A percentile compares a stretch with the other conserved stretches of the same genome.
These are phyloP conservation scores for Armadillidium nasatum DNA, from an alignment of 1,140 invertebrate genomes.

Conservation along the genomic window DNA sequence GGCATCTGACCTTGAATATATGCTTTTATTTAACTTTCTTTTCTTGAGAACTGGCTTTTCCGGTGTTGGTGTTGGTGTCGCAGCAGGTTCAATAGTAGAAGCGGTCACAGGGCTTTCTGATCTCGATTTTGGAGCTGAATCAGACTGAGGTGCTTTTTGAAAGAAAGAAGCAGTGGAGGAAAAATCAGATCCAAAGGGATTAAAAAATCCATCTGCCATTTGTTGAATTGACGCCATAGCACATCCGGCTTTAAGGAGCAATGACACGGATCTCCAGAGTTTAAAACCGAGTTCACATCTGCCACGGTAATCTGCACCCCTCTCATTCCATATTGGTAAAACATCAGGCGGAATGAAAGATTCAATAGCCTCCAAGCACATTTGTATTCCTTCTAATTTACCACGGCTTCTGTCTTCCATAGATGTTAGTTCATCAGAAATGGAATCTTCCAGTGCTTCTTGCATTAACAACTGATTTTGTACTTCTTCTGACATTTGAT, in stretches of 20 bases:
- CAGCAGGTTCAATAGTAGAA: not conserved
- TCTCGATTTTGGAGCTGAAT: not conserved
- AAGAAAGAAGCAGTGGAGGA: not conserved
- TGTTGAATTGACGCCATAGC: conserved; percentile 1
- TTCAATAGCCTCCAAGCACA: conserved; percentile 22
- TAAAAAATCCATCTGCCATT: not conserved
- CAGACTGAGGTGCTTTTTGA: not conserved
- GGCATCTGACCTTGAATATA: not conserved
- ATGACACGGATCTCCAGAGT: conserved; percentile 24
- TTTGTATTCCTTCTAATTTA: conserved; percentile 23
- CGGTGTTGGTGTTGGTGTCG: not conserved
- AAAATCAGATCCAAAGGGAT: not conserved
- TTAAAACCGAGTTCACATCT: conserved; percentile 24
- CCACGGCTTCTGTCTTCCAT: conserved; percentile 21
- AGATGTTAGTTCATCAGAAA: not conserved
- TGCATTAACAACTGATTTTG: not conserved
- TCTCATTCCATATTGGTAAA: conserved; percentile 23
- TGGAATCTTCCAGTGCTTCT: not conserved
- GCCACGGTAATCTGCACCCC: conserved; percentile 16
- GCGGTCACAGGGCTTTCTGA: not conserved
- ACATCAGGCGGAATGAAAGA: conserved; percentile 26
- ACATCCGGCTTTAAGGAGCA: conserved; percentile 18
- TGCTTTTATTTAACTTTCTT: not conserved
- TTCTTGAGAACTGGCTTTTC: not conserved
- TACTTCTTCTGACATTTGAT: not conserved